phyloP scores from a whole-genome alignment of 2,888 invertebrate genomes.

The Cryptus viduatorius region DNA sequence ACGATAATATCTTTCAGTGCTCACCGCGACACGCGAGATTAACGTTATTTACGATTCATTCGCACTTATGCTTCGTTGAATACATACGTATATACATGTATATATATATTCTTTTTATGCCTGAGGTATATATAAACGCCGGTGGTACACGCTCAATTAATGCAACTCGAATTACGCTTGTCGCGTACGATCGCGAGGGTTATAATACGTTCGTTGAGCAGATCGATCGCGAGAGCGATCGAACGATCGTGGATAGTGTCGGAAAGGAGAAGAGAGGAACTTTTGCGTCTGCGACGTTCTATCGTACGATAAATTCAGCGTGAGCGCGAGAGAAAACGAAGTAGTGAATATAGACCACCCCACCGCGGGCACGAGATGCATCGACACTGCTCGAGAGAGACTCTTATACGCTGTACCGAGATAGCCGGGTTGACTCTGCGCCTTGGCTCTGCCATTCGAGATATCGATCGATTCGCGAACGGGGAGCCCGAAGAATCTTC shows the following conservation, averaged over 20 bases:
- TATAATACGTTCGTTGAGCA: conserved; percentile 27
- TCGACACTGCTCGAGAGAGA: conserved; percentile 28
- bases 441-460: conserved; percentile 14
- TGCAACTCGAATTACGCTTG: conserved; percentile 75
- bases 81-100: conserved; percentile 13
- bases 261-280: conserved; percentile 2
- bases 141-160: conserved; percentile 73
- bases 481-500: conserved; percentile 44
- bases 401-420: conserved; percentile 26
- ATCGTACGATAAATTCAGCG: conserved; percentile 1
- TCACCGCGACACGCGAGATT: conserved; percentile 63
- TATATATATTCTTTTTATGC: neutral
- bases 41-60: conserved; percentile 67
- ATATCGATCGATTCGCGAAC: conserved; percentile 60
- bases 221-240: conserved; percentile 72
- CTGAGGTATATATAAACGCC: conserved; percentile 26
- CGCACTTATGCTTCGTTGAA: conserved; percentile 59
- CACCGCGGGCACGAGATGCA: conserved; percentile 56
- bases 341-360: conserved; percentile 59
- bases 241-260: conserved; percentile 30
- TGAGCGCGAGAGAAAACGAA: conserved; percentile 27
- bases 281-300: neutral
- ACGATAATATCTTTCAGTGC: conserved; percentile 60
- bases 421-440: conserved; percentile 21
- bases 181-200: conserved; percentile 64